These are phyloP conservation scores for Polypedilum vanderplanki DNA, from an alignment of 1,140 invertebrate genomes.

Conservation along the genomic window DNA sequence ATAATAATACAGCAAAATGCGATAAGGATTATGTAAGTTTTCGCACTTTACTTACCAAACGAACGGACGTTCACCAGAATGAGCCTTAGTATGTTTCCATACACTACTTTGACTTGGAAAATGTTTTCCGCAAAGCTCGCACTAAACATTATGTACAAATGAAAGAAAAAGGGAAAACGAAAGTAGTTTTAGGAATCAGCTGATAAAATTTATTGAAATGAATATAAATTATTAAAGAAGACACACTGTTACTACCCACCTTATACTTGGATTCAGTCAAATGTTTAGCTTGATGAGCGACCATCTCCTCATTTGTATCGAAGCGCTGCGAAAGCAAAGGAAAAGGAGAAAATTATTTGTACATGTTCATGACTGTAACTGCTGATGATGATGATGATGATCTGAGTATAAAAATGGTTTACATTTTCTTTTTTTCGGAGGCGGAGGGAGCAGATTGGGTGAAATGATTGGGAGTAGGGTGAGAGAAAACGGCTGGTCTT, in stretches of 20 bases:
- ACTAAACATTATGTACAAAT: background rate
- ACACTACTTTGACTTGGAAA: constrained; percentile 23
- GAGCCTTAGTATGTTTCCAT: constrained; percentile 23
- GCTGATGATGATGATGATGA: constrained; percentile 13
- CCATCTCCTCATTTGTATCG: constrained; percentile 24
- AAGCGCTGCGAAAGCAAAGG: constrained; percentile 8
- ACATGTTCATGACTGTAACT: background rate
- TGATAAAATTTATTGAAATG: background rate
- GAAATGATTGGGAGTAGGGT: background rate
- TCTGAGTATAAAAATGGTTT: constrained; percentile 13
- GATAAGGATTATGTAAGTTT: constrained; percentile 7
- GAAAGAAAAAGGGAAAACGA: background rate
- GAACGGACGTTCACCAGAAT: constrained; percentile 22
- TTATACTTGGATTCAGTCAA: constrained; percentile 23
- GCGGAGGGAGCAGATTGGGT: background rate
- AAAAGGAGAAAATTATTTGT: background rate
- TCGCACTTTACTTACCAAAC: background rate
- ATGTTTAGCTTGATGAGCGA: constrained; percentile 15
- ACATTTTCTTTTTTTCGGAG: background rate
- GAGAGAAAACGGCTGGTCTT: background rate
- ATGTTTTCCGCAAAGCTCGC: constrained; percentile 22
- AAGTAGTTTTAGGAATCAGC: constrained; percentile 5
- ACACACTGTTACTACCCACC: background rate
- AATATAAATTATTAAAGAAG: background rate
- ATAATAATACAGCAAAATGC: background rate